Base-by-base conservation (phyloP, 2,888 invertebrate species). In the Cerastoderma edule region DNA sequence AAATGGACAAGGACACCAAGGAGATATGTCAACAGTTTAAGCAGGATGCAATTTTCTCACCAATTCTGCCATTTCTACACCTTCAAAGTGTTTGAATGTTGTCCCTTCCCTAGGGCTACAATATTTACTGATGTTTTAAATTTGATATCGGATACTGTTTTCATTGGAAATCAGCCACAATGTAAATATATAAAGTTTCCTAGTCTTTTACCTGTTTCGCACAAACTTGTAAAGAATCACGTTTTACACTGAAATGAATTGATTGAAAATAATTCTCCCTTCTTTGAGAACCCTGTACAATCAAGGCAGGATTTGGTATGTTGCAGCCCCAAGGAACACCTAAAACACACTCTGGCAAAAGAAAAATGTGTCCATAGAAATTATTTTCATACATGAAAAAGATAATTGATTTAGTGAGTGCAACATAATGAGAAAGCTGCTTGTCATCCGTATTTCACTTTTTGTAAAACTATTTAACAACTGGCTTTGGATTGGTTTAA, bases 41-140 rank as follows among this genome's bases (percentile, higher is more conserved):
- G 57, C 57, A 57, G 57, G 57, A 57, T 57, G 57, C 57, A 57
- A 57, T 57, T 57, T 57, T 57, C 57, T 57, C 57, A 57, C 57
- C 57, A 57, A n/a, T 57, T 57, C 33, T 57, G 57, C 19, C 57
- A 32, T 1, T 53, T 27, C 33, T 57, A n/a, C n/a, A n/a, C n/a
- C 30, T 27, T 24, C 57, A 32, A 30, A 57, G 57, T 57, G 22
- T 32, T 57, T 57, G 57, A 32, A 33, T 32, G 30, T 28, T 28
- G 32, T 57, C 33, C 57, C 33, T 19, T 8, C 57, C 57, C 33
- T 30, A n/a, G 33, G 33, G 57, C 30, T 57, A 57, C 57, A 57
- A 57, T 57, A 57, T 57, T 57, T 57, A 22, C 57, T 32, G 33
- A 57, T 57, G 57, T 57, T 57, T 57, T 57, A 57, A 57, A 32